A percentile compares a stretch with the other conserved stretches of the same genome.
Evolutionary conservation across 2,113 vertebrate species (phyloP).

Genomic region (Coptodon rendalli): DNA sequence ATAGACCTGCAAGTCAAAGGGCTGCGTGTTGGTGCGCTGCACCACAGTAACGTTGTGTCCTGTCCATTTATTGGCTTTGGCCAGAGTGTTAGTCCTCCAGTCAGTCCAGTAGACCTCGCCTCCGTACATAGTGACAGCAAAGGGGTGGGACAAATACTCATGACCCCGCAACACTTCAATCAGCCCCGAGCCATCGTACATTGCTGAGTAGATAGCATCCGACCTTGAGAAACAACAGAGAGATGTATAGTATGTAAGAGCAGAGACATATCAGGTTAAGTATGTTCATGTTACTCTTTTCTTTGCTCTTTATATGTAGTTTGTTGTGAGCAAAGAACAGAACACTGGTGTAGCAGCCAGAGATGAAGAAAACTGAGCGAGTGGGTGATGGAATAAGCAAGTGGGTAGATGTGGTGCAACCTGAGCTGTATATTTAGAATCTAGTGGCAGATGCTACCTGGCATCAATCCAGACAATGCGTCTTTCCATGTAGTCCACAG

Average conservation of each 20-base stretch:
- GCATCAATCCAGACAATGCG: conserved; percentile 97
- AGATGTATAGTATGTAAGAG: not conserved
- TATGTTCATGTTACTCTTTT: not conserved
- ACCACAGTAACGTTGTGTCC: conserved; percentile 95
- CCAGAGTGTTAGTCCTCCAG: conserved; percentile 95
- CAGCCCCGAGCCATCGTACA: conserved; percentile 89
- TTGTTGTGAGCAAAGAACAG: not conserved
- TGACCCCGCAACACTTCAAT: conserved; percentile 96
- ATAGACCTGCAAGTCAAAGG: conserved; percentile 96
- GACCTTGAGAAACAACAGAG: conserved; percentile 73
- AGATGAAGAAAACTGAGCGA: not conserved
- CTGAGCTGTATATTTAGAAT: not conserved
- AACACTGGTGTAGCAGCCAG: not conserved
- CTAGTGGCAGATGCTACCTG: conserved; percentile 68
- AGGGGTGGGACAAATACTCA: conserved; percentile 93
- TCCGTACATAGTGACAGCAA: conserved; percentile 92
- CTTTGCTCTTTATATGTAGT: not conserved
- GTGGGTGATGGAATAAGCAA: conserved; percentile 1
- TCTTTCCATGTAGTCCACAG: conserved; percentile 93
- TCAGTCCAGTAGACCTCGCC: conserved; percentile 98
- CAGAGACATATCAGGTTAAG: not conserved
- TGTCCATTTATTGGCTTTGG: conserved; percentile 98
- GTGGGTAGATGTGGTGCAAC: not conserved
- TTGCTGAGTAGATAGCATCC: conserved; percentile 94
- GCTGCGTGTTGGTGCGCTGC: conserved; percentile 95